A percentile compares a stretch with the other conserved stretches of the same genome.
These are phyloP conservation scores for Corbicula japonica DNA, from an alignment of 2,888 invertebrate genomes.

Conservation along the genomic window DNA sequence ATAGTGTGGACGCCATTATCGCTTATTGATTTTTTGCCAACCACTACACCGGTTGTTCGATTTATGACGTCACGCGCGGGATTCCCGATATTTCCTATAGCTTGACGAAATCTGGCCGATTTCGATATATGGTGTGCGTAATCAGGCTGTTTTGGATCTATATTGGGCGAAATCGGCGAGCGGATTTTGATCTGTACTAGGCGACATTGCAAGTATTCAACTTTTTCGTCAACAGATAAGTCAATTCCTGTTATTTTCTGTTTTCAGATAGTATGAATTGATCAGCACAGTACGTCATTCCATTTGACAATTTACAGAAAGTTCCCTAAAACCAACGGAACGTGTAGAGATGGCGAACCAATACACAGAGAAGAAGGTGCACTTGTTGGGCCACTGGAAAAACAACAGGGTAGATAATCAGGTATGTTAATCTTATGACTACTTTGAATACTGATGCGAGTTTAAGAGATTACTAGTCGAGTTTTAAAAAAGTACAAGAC, in stretches of 20 bases:
- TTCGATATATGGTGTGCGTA: too few species aligned
- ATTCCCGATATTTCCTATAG: too few species aligned
- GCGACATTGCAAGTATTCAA: not conserved
- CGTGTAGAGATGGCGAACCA: conserved; percentile 34
- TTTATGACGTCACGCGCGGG: too few species aligned
- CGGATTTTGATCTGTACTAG: not conserved
- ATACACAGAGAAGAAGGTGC: conserved; percentile 69
- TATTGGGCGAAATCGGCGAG: not conserved
- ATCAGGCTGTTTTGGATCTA: too few species aligned
- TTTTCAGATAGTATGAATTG: conserved; percentile 26
- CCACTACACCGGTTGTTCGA: too few species aligned
- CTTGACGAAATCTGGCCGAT: too few species aligned
- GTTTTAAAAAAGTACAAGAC: not conserved
- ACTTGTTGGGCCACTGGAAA: conserved; percentile 71
- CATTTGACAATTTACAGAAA: not conserved
- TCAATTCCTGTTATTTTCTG: not conserved
- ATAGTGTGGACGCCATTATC: too few species aligned
- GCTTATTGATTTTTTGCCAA: too few species aligned
- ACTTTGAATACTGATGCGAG: conserved; percentile 20
- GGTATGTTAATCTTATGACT: conserved; percentile 30
- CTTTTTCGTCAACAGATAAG: not conserved
- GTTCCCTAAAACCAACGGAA: not conserved
- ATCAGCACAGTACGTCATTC: not conserved
- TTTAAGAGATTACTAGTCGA: not conserved
- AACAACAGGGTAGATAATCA: conserved; percentile 72